Base-by-base conservation (phyloP, 2,797 vertebrate genomes). In the Zenarchopterus dispar region DNA sequence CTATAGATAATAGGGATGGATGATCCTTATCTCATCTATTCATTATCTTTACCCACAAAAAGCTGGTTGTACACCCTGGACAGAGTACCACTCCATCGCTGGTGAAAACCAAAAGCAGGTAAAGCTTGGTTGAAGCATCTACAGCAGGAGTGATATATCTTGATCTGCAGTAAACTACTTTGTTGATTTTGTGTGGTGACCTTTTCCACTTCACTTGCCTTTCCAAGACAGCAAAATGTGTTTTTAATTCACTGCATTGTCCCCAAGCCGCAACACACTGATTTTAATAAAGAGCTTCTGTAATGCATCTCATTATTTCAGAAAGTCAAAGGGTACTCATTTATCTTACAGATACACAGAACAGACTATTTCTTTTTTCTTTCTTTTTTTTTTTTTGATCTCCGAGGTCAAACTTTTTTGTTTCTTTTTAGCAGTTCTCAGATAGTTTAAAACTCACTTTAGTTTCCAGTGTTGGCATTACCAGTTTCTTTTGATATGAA, bases 151-250 rank as follows among this genome's bases (percentile, higher is more conserved):
- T 55, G 64, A 51, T 21, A 19, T 50, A 59, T 77, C 58, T 70
- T 81, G 72, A 87, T 85, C 80, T 53, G 36, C 78, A 74, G 78
- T 74, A 74, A 80, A 76, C 8, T 18, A 24, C 28, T 83, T 70
- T 76, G 54, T 70, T 1, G 67, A 66, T 81, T 71, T 61, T 41
- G 43, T 50, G 22, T 28, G 45, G 21, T 78, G 84, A 88, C 87
- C 86, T 91, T 90, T 80, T 49, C 41, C 21, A 15, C 57, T 66
- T 67, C 45, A 7, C 54, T 67, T 10, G 2, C 48, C 28, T 11
- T 43, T 33, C 26, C 66, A 62, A 70, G 73, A 75, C 55, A 61
- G 70, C 43, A 55, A 74, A 82, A 77, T 61, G 16, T 43, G 33
- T 84, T 85, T 87, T 82, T 77, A 62, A 82, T 84, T 70, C 22